These are phyloP conservation scores for Seira musarum DNA, from an alignment of 2,888 invertebrate genomes.

Conservation along the genomic window DNA sequence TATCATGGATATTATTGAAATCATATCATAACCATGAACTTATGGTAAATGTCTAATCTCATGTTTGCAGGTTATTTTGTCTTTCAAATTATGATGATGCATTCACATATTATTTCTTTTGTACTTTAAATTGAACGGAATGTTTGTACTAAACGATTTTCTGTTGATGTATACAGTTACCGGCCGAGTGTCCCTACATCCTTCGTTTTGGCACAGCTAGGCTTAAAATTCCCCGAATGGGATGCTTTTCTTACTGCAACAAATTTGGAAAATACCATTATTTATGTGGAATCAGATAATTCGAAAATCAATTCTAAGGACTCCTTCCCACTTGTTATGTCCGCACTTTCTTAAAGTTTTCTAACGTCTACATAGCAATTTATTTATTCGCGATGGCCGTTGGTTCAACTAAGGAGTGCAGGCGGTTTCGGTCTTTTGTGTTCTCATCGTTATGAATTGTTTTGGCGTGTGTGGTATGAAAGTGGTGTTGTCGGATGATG, in stretches of 20 bases:
- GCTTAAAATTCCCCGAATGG: constrained; percentile 66
- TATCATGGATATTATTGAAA: background rate
- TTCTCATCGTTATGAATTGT: no score
- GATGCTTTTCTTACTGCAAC: constrained; percentile 67
- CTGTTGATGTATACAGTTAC: constrained; percentile 68
- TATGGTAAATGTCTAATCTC: constrained; percentile 30
- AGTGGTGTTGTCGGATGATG: no score
- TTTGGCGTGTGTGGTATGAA: no score
- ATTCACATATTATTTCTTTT: constrained; percentile 21
- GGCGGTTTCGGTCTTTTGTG: no score
- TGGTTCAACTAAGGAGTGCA: no score
- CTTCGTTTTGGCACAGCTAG: constrained; percentile 69
- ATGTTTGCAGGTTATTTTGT: constrained; percentile 49
- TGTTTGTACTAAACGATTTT: constrained; percentile 48
- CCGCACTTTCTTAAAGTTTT: constrained; percentile 60
- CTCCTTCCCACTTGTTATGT: constrained; percentile 64
- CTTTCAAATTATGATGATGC: background rate
- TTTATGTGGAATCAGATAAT: constrained; percentile 68
- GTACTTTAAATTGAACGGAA: background rate
- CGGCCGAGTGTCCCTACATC: constrained; percentile 67
- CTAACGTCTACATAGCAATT: background rate
- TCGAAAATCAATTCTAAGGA: constrained; percentile 69
- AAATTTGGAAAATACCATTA: constrained; percentile 68
- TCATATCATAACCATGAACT: background rate
- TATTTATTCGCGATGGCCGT: background rate